Base-by-base conservation (phyloP, 37 sponge, comb jelly and placozoan genomes). In the Hexactinellida sp. region DNA sequence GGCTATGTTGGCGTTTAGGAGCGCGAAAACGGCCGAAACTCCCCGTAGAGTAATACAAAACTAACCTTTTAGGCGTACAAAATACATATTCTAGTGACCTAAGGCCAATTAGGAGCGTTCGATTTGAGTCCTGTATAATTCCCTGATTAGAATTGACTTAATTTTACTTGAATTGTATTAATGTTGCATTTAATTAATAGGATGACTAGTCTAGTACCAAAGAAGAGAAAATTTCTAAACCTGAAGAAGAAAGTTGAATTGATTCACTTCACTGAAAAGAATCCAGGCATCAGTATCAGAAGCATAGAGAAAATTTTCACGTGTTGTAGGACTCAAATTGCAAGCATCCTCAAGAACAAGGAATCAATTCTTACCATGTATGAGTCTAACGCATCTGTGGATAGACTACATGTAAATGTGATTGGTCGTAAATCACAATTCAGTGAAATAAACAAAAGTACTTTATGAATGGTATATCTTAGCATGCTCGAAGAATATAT, bases 261-360 rank as follows among this genome's bases (percentile, higher is more conserved):
- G 13, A 88, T 88, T 23, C 54, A 76, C 37, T 38, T 37, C 19
- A n/a, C 54, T n/a, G 1, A 35, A 24, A 84, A 84, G 85, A 76
- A 88, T 38, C 37, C 41, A 21, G 47, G 47, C 24, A 32, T 34
- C 36, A 38, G 24, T 36, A 19, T 16, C 1, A 83, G 84, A 54
- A 37, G 39, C 47, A 36, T 87, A 23, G 71, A 39, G 24, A 82
- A 84, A 13, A 39, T 51, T 9, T 88, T 88, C 55, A 37, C 34
- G 1, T 88, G 88, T 85, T 84, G 88, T 10, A 88, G 52, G 37
- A 88, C 88, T 16, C 85, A 88, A 41, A 36, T 88, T 32, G 30
- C 19, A 1, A 35, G 39, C 7, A 83, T 87, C 35, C 83, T 87
- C 13, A 88, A 84, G 76, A 84, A 36, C 16, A 88, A 85, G 25